Evolutionary conservation across 2,797 vertebrate genomes (phyloP).

Genomic region (Rhinatrema bivittatum): DNA sequence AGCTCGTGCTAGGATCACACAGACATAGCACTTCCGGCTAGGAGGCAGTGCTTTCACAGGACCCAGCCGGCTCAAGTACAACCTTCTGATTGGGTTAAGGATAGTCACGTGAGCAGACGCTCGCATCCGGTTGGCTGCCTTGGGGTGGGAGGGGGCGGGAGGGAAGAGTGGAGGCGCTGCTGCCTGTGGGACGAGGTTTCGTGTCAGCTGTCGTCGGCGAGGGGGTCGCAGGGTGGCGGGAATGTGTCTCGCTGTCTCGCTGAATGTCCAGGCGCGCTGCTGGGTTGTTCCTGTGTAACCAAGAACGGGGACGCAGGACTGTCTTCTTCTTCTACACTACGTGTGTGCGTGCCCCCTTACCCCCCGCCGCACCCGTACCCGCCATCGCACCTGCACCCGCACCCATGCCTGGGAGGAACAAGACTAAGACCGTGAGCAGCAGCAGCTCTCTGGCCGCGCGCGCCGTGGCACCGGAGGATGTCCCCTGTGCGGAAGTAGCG

Average conservation of each 20-base stretch:
- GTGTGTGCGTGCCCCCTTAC: background rate
- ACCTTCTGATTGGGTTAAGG: conserved; percentile 27
- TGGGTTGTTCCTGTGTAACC: conserved; percentile 17
- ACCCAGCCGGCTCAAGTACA: conserved; percentile 22
- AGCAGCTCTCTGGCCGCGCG: conserved; percentile 17
- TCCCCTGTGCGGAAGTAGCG: background rate
- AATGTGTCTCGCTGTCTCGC: no score
- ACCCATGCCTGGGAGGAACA: conserved; percentile 39
- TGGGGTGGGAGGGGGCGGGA: conserved; percentile 12
- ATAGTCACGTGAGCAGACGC: conserved; percentile 22
- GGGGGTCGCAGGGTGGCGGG: conserved; percentile 5
- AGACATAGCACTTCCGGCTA: no score
- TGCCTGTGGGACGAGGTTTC: no score
- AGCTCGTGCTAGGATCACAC: no score
- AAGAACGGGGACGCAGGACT: no score
- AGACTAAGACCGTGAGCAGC: conserved; percentile 15
- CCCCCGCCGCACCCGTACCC: background rate
- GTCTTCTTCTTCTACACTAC: no score
- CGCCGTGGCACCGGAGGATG: background rate
- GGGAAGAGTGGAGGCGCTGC: conserved; percentile 19
- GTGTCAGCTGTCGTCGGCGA: no score
- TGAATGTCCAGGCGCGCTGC: conserved; percentile 35
- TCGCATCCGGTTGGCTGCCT: no score
- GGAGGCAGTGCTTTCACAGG: no score
- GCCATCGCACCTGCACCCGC: background rate